Conservation (phyloP, 2,888 invertebrate genomes). For the Erebia palarica region DNA sequence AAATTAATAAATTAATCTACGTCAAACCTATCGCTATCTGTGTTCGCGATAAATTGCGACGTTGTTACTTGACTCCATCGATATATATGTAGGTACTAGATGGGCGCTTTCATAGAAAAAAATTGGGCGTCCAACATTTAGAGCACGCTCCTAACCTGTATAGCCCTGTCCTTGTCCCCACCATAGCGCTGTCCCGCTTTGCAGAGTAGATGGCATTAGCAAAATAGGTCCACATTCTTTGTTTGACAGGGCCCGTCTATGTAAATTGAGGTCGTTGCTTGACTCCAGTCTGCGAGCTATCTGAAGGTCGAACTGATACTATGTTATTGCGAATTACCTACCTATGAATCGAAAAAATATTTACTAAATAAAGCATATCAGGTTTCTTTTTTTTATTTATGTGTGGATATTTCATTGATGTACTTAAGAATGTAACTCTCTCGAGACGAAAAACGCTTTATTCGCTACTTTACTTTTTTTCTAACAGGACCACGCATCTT, state of each 20-base stretch:
- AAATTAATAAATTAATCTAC: slow-evolving; percentile 5
- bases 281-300: neutral
- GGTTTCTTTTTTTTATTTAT: neutral
- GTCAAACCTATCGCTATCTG: slow-evolving; percentile 1
- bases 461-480: too few relatives aligned
- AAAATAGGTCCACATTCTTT: too few relatives aligned
- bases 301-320: slow-evolving; percentile 10
- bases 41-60: slow-evolving; percentile 9
- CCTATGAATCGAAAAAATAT: neutral
- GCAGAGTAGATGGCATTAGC: too few relatives aligned
- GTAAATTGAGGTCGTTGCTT: slow-evolving; percentile 8
- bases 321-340: neutral
- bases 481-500: too few relatives aligned
- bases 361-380: neutral
- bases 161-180: too few relatives aligned
- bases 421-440: neutral
- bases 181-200: too few relatives aligned
- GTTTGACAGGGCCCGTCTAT: too few relatives aligned
- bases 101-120: too few relatives aligned
- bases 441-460: too few relatives aligned
- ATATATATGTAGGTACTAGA: too few relatives aligned
- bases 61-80: neutral
- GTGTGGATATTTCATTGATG: neutral
- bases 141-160: too few relatives aligned
- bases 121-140: too few relatives aligned